These are phyloP conservation scores for Drosophila ambigua DNA, from an alignment of 1,140 invertebrate genomes.

Conservation along the genomic window DNA sequence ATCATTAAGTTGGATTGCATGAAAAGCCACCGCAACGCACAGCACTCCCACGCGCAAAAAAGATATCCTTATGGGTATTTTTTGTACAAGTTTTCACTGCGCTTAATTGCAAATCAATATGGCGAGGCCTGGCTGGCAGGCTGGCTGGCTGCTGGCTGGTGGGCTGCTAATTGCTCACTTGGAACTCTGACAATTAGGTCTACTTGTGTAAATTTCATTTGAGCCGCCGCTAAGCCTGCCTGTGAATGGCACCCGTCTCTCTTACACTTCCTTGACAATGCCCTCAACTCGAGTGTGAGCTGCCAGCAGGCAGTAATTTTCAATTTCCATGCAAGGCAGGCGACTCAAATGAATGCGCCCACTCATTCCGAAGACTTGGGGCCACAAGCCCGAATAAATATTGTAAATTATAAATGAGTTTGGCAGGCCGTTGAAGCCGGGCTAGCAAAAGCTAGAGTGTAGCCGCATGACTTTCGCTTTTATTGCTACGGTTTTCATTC, in stretches of 20 bases:
- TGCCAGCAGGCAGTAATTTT: conserved; percentile 42
- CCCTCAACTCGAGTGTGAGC: conserved; percentile 22
- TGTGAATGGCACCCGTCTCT: conserved; percentile 6
- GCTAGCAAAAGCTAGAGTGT: conserved; percentile 8
- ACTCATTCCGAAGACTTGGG: conserved; percentile 12
- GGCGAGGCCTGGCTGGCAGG: conserved; percentile 7
- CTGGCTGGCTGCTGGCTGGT: neutral
- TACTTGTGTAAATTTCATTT: conserved; percentile 47
- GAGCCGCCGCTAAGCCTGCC: conserved; percentile 16
- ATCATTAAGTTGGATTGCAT: conserved; percentile 75
- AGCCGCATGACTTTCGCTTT: conserved; percentile 51
- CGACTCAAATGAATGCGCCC: conserved; percentile 33
- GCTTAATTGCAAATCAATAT: conserved; percentile 76
- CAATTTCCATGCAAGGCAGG: conserved; percentile 55
- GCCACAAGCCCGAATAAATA: conserved; percentile 37
- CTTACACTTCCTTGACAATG: conserved; percentile 8
- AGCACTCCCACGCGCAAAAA: neutral
- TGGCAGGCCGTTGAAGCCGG: neutral
- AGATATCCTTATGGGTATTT: conserved; percentile 27
- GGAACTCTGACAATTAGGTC: conserved; percentile 26
- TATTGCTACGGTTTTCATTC: conserved; percentile 35
- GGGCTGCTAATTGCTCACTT: conserved; percentile 64
- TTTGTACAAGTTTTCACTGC: conserved; percentile 35
- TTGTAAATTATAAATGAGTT: conserved; percentile 61
- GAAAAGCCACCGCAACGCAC: conserved; percentile 6